Percentiles rank a stretch among this genome's conserved stretches.
Evolutionary conservation across 2,113 vertebrate genomes (phyloP).

Genomic region (Cathartes aura): DNA sequence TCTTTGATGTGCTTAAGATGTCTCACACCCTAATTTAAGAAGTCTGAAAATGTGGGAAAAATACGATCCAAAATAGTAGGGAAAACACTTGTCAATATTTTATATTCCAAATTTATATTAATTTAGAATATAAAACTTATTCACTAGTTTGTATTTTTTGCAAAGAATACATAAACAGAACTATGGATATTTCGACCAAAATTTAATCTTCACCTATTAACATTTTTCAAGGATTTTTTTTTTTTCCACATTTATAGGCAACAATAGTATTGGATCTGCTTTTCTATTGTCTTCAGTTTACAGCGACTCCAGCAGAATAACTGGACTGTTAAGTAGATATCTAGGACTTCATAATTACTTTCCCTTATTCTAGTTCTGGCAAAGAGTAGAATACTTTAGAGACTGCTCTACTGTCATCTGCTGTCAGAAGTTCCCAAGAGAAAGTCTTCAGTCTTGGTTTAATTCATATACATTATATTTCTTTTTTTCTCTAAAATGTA

Average conservation of each 20-base stretch:
- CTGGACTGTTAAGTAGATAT: neutral
- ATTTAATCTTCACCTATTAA: neutral
- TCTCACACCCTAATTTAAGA: neutral
- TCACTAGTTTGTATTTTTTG: neutral
- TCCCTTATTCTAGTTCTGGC: neutral
- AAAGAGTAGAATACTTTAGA: neutral
- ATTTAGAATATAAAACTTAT: neutral
- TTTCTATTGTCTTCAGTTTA: neutral
- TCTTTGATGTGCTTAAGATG: neutral
- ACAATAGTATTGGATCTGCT: neutral
- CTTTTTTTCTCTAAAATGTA: neutral
- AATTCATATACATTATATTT: neutral
- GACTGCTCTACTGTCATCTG: neutral
- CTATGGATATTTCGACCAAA: neutral
- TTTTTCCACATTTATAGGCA: neutral
- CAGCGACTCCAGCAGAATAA: neutral
- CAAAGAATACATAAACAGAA: neutral
- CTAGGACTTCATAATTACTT: neutral
- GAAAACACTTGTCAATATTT: neutral
- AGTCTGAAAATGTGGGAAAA: neutral
- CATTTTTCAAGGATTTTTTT: neutral
- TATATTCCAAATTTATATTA: neutral
- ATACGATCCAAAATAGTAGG: fast-evolving
- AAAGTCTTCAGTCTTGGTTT: neutral
- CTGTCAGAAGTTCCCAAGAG: neutral